Base-by-base conservation (phyloP, 2,113 vertebrate species). In the Alligator mississippiensis region DNA sequence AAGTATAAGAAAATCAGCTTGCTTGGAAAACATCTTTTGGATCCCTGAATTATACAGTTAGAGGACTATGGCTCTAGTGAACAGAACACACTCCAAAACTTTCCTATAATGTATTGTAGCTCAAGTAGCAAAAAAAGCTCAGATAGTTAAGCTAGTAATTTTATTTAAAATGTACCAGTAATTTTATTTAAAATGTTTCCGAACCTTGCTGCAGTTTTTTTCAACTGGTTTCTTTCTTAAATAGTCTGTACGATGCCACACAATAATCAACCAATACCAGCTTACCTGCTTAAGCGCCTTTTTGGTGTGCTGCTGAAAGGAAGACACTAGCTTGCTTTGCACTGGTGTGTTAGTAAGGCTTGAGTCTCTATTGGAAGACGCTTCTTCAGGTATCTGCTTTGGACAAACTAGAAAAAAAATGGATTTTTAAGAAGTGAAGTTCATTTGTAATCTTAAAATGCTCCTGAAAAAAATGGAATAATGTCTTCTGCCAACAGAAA, bases 221-320 rank as follows among this genome's bases (percentile, higher is more conserved):
- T 78, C 1, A 0, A 25, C 11, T 18, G 7, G 62, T 57, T 55
- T 59, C 7, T 17, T 54, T 19, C 28, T 59, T 47, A 60, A 61
- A n/a, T 24, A 68, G 8, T 60, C 22, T 47, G 47, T 47, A 47
- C 47, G 3, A 47, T 47, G 7, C 54, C 88, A 77, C 77, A 1
- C 54, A 81, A 83, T 88, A 11, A 28, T 11, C 19, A 87, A 82
- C 83, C 61, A 93, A 89, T 82, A 80, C 21, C 59, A 86, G 60
- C 98, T 97, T 98, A 98, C 98, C 98, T 98, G 98, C 94, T 98
- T 98, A 93, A 98, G 98, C 92, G 98, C 98, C 98, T 98, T 98
- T 98, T 98, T 98, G 96, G 98, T 98, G 96, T 98, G 98, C 82
- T 98, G 98, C 96, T 98, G 98, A 91, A 98, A 98, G 97, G 98